A percentile compares a stretch with the other conserved stretches of the same genome.
Conservation (phyloP, 2,888 invertebrate species). For the Shargacucullia verbasci region DNA sequence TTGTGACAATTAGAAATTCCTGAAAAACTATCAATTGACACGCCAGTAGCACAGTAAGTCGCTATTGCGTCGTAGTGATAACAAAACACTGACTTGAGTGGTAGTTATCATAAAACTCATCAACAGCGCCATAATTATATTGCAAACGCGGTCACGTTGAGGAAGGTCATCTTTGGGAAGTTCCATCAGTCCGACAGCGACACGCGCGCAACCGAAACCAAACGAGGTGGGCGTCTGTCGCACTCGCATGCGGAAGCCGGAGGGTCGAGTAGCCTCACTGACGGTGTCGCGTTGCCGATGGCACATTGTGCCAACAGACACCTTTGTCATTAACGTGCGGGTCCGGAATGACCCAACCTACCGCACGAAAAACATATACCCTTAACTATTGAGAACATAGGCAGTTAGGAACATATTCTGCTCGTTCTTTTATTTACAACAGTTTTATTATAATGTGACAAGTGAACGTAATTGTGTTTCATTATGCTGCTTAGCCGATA, state of each 20-base stretch:
- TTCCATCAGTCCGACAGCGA: background rate
- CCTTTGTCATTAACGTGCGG: constrained; percentile 5
- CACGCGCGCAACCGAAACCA: background rate
- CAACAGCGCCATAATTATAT: background rate
- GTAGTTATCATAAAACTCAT: too few species aligned
- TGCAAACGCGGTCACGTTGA: background rate
- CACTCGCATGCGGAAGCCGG: constrained; percentile 5
- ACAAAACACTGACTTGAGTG: too few species aligned
- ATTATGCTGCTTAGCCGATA: too few species aligned
- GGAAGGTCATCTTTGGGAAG: constrained; percentile 5
- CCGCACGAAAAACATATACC: background rate
- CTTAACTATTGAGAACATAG: too few species aligned
- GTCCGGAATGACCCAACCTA: constrained; percentile 6
- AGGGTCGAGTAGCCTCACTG: background rate
- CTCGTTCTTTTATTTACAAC: background rate
- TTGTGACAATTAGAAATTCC: too few species aligned
- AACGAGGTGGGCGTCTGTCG: background rate
- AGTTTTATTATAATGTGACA: background rate
- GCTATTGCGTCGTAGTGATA: too few species aligned
- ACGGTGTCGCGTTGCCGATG: constrained; percentile 35
- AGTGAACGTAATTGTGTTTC: background rate
- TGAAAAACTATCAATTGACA: too few species aligned
- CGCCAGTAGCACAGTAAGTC: too few species aligned
- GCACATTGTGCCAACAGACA: constrained; percentile 45
- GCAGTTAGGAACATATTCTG: too few species aligned